Percentiles rank a stretch among this genome's conserved stretches.
phyloP scores from a whole-genome alignment of 2,797 vertebrate species.

The Enteromius paludinosus region DNA sequence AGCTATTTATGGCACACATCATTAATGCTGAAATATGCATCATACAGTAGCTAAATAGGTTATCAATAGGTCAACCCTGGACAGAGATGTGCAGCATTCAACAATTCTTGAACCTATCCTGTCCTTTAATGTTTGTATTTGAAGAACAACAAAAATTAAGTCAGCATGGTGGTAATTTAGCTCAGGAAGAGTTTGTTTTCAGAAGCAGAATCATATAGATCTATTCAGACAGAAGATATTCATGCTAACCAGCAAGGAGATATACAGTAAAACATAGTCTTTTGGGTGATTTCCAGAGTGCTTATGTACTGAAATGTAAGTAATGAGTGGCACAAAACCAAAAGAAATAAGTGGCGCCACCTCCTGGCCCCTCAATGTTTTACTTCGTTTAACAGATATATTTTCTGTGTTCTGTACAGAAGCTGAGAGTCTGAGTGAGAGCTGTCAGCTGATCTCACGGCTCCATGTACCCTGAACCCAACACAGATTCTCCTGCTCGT shows the following conservation, averaged over 20 bases:
- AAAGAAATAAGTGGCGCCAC: background rate
- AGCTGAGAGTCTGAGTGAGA: constrained; percentile 56
- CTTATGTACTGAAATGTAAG: background rate
- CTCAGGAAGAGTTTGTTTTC: background rate
- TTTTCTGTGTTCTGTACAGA: constrained; percentile 28
- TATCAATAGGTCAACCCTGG: background rate
- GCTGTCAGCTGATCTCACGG: constrained; percentile 63
- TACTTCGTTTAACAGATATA: background rate
- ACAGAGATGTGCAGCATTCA: background rate
- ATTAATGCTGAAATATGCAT: background rate
- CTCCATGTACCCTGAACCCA: constrained; percentile 91
- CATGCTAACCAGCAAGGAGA: background rate
- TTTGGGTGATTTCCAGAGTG: background rate
- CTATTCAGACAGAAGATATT: background rate
- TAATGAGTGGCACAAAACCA: background rate
- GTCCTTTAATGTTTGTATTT: background rate
- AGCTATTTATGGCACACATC: background rate
- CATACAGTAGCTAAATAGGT: background rate
- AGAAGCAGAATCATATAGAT: background rate
- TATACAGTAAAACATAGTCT: background rate
- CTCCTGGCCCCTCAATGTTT: background rate
- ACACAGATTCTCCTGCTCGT: constrained; percentile 87
- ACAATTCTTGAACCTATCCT: background rate
- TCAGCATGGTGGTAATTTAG: background rate
- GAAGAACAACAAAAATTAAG: background rate